These are phyloP conservation scores for Serinus canaria DNA, from an alignment of 2,113 vertebrate genomes.

Conservation along the genomic window DNA sequence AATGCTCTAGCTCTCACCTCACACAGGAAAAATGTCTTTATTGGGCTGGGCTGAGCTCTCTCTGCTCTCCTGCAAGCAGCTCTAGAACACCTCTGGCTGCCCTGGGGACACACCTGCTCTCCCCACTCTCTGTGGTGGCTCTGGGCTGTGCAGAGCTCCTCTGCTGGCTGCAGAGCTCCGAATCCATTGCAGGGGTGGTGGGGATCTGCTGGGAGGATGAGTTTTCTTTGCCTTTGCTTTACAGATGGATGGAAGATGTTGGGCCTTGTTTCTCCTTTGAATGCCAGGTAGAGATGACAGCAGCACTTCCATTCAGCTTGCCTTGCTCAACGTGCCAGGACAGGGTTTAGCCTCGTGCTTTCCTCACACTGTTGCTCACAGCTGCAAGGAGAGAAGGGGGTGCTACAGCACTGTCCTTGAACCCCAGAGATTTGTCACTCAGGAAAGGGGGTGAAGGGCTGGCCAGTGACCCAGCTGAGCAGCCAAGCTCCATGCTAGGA, in stretches of 20 bases:
- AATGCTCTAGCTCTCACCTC: background rate
- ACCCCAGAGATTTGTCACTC: background rate
- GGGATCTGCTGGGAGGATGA: constrained; percentile 20
- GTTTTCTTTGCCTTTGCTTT: constrained; percentile 47
- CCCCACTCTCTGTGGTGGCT: background rate
- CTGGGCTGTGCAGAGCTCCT: background rate
- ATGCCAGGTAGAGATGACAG: constrained; percentile 62
- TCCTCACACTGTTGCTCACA: constrained; percentile 51
- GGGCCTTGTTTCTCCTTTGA: constrained; percentile 66
- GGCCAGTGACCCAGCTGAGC: background rate
- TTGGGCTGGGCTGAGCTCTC: background rate
- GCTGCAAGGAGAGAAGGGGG: constrained; percentile 31
- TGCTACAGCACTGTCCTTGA: background rate
- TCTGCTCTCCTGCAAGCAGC: constrained; percentile 46
- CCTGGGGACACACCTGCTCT: background rate
- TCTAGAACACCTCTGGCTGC: background rate
- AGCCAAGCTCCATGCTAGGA: background rate
- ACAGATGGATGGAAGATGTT: constrained; percentile 49
- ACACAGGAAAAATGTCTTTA: background rate
- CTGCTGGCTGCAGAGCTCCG: constrained; percentile 1
- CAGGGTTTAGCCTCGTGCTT: constrained; percentile 57
- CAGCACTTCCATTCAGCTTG: constrained; percentile 55
- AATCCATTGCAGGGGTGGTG: background rate
- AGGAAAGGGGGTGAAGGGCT: background rate
- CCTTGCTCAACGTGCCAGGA: constrained; percentile 63